Percentiles rank a stretch among this genome's conserved stretches.
These are phyloP conservation scores for Zosterops borbonicus DNA, from an alignment of 2,113 vertebrate species.

Conservation along the genomic window DNA sequence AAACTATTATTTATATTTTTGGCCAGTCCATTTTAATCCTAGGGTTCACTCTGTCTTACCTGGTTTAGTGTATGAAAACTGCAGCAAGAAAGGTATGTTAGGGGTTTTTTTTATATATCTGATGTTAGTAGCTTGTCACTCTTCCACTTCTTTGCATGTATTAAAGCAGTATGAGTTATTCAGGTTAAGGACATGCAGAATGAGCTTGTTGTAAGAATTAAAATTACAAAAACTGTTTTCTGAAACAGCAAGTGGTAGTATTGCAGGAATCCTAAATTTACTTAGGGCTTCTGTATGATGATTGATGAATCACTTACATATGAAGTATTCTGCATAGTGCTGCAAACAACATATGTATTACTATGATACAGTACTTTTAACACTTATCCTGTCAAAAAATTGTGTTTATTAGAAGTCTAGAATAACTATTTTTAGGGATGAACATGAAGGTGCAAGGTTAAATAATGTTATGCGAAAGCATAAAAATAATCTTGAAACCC, in stretches of 20 bases:
- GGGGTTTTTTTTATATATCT: background rate
- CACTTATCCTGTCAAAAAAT: background rate
- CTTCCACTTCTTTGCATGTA: background rate
- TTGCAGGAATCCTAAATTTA: background rate
- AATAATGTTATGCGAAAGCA: background rate
- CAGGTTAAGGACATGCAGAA: background rate
- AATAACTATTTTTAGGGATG: background rate
- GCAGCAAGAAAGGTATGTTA: background rate
- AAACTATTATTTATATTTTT: background rate
- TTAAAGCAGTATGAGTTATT: background rate
- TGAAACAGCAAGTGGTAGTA: background rate
- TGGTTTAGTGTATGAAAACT: background rate
- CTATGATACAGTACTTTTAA: background rate
- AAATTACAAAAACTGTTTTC: background rate
- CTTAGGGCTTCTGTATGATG: background rate
- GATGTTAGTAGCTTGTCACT: background rate
- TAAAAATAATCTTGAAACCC: background rate
- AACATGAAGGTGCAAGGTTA: background rate
- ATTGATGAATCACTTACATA: background rate
- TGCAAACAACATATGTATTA: background rate
- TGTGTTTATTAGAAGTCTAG: background rate
- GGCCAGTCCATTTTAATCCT: background rate
- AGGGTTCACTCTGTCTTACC: accelerated
- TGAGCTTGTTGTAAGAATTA: background rate
- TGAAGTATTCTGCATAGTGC: background rate